Conservation (phyloP, 2,797 vertebrate species). For the Protonibea diacanthus region DNA sequence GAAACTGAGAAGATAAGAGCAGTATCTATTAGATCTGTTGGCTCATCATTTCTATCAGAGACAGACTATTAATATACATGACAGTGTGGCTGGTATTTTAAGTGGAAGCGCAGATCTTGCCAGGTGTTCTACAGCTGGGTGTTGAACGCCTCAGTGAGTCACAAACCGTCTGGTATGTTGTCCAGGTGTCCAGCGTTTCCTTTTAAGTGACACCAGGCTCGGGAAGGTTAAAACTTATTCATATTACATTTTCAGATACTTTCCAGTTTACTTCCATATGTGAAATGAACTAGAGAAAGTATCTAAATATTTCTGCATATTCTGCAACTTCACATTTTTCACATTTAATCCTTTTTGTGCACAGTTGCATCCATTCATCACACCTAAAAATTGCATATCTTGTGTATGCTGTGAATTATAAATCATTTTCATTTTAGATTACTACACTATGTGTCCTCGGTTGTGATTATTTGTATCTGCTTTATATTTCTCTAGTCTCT, state of each 20-base stretch:
- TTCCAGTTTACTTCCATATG: constrained; percentile 17
- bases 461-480: not conserved
- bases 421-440: not conserved
- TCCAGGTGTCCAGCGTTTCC: constrained; percentile 59
- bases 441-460: not conserved
- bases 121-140: constrained; percentile 71
- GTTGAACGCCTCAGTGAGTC: constrained; percentile 52
- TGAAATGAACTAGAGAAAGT: constrained; percentile 13
- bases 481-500: not conserved
- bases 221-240: constrained; percentile 21
- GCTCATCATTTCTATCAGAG: constrained; percentile 39
- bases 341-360: not conserved
- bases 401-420: not conserved
- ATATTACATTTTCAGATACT: not conserved
- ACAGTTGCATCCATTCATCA: not conserved
- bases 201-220: constrained; percentile 57
- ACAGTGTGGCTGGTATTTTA: constrained; percentile 48
- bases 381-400: not conserved
- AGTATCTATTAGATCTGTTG: not conserved
- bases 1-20: constrained; percentile 1
- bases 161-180: constrained; percentile 64
- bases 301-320: constrained; percentile 12
- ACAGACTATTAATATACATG: constrained; percentile 29
- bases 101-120: constrained; percentile 48
- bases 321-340: not conserved